A percentile compares a stretch with the other conserved stretches of the same genome.
These are phyloP conservation scores for Cyphomyrus plagiostoma DNA, from an alignment of 2,113 vertebrate genomes.

Conservation along the genomic window DNA sequence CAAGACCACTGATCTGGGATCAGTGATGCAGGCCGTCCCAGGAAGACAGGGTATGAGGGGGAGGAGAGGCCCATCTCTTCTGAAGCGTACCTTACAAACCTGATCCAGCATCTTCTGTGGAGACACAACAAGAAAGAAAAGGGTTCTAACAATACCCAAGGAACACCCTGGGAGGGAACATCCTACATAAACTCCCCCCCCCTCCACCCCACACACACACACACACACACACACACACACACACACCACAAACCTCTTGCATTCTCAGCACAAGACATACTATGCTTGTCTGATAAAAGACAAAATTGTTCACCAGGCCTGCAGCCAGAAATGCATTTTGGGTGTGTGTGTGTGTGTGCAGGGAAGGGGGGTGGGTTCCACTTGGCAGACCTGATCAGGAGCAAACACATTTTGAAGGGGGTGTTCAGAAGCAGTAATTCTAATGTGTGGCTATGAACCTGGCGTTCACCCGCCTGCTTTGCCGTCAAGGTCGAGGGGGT, in stretches of 20 bases:
- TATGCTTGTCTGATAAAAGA: neutral
- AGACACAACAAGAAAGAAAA: neutral
- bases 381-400: neutral
- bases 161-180: neutral
- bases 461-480: neutral
- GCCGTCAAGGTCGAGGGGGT: slow-evolving; percentile 25
- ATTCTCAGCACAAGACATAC: neutral
- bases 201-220: no score
- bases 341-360: neutral
- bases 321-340: neutral
- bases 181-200: neutral
- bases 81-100: neutral
- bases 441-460: neutral
- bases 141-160: neutral
- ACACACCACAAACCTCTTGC: neutral
- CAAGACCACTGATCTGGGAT: neutral
- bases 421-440: neutral
- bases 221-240: no score
- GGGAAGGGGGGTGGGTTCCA: no score
- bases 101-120: neutral
- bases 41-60: neutral
- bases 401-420: neutral
- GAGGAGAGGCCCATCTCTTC: neutral
- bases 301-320: neutral
- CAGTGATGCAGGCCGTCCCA: neutral